These are phyloP conservation scores for Eudorcas thomsonii DNA, from an alignment of 2,113 vertebrate species.

Conservation along the genomic window DNA sequence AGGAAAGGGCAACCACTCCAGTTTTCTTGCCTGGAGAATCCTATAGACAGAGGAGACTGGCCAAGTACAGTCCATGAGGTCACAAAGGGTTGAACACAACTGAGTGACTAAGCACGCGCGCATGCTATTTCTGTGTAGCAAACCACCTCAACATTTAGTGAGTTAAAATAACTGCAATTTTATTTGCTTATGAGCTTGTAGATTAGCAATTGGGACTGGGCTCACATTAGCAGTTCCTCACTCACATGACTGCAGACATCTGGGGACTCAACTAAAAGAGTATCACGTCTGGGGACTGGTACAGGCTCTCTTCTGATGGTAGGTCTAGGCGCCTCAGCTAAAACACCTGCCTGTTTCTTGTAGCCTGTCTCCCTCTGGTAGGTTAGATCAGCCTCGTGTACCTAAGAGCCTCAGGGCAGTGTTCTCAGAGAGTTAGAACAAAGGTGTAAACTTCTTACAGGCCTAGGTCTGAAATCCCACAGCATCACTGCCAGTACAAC, in stretches of 20 bases:
- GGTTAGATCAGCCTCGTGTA: not conserved
- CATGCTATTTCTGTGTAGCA: not conserved
- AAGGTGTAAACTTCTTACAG: not conserved
- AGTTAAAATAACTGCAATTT: not conserved
- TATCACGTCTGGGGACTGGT: not conserved
- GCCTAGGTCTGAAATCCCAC: not conserved
- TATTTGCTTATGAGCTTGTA: not conserved
- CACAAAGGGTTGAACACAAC: not conserved
- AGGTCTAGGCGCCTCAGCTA: not conserved
- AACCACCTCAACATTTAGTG: not conserved
- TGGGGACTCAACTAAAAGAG: not conserved
- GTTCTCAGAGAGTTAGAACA: not conserved
- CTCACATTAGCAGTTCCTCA: not conserved
- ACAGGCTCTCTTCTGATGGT: not conserved
- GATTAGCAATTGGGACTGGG: not conserved
- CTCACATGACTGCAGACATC: not conserved
- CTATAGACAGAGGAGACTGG: not conserved
- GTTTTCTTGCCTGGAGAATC: not conserved
- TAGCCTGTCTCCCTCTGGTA: not conserved
- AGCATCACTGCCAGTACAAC: not conserved
- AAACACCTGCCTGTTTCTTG: not conserved
- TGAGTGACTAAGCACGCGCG: accelerated
- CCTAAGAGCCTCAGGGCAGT: not conserved
- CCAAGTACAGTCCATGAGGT: not conserved
- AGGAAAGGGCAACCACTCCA: not conserved